Evolutionary conservation across 2,888 invertebrate species (phyloP).

Genomic region (Hipparchia semele): DNA sequence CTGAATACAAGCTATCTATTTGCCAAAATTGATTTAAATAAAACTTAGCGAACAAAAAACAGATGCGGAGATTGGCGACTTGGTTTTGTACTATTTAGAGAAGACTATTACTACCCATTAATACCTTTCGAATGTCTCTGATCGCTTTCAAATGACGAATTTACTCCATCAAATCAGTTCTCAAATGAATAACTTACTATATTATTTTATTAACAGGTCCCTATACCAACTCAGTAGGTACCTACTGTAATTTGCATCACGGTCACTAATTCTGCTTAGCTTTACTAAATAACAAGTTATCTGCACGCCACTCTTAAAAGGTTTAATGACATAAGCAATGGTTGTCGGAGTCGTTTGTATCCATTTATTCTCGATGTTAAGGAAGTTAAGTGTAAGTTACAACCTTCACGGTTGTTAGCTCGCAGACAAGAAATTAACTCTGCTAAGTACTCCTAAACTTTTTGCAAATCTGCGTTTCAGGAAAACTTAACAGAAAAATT

Average conservation of each 20-base stretch:
- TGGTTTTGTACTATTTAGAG: too few relatives aligned
- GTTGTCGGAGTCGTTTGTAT: constrained; percentile 21
- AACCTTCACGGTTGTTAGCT: constrained; percentile 28
- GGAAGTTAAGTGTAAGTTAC: constrained; percentile 29
- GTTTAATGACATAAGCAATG: constrained; percentile 21
- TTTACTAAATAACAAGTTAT: constrained; percentile 24
- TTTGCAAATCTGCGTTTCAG: constrained; percentile 22
- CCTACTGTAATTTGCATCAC: neutral
- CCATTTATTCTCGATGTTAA: constrained; percentile 21
- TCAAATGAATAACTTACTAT: too few relatives aligned
- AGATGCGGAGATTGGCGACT: too few relatives aligned
- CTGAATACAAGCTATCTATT: too few relatives aligned
- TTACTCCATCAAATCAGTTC: too few relatives aligned
- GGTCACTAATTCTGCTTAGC: constrained; percentile 12
- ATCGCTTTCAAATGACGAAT: too few relatives aligned
- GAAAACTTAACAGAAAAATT: constrained; percentile 17
- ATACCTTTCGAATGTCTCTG: too few relatives aligned
- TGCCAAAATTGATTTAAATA: too few relatives aligned
- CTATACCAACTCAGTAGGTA: neutral
- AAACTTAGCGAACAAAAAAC: too few relatives aligned
- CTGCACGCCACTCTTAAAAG: constrained; percentile 25
- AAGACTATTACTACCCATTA: too few relatives aligned
- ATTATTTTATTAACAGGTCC: neutral
- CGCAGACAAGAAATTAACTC: constrained; percentile 24
- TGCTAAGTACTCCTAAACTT: constrained; percentile 4